phyloP scores from a whole-genome alignment of 2,888 invertebrate species.

The Latheticus oryzae region DNA sequence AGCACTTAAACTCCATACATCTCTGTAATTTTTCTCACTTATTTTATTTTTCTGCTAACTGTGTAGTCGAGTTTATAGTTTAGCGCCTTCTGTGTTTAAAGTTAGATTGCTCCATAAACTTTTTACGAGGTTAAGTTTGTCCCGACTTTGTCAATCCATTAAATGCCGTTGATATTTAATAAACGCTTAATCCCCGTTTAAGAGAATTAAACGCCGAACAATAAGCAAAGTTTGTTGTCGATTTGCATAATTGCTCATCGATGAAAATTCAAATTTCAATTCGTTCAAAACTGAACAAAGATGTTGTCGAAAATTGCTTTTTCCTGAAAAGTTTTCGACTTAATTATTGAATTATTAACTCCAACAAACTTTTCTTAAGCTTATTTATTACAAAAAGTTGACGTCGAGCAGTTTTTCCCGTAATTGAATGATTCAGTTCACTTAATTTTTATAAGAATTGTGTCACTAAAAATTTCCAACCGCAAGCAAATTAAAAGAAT shows the following conservation, averaged over 20 bases:
- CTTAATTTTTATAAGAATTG: neutral
- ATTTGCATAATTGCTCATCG: constrained; percentile 33
- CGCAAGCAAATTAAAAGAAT: constrained; percentile 9
- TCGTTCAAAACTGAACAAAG: constrained; percentile 1
- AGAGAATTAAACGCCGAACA: constrained; percentile 24
- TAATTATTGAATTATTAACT: constrained; percentile 24
- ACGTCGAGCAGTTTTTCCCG: too few relatives aligned
- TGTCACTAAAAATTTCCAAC: too few relatives aligned
- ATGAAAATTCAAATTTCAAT: constrained; percentile 30
- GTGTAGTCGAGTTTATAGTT: constrained; percentile 12
- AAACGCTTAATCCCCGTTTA: constrained; percentile 28
- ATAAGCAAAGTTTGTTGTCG: constrained; percentile 22
- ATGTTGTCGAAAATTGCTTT: constrained; percentile 6
- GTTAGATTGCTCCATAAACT: constrained; percentile 19
- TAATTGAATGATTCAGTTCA: too few relatives aligned
- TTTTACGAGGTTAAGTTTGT: constrained; percentile 28
- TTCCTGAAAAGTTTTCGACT: constrained; percentile 11
- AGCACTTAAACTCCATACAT: too few relatives aligned
- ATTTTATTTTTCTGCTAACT: too few relatives aligned
- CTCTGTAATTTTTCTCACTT: too few relatives aligned
- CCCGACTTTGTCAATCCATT: constrained; percentile 18
- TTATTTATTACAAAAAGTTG: too few relatives aligned
- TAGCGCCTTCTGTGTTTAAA: constrained; percentile 21
- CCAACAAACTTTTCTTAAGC: too few relatives aligned
- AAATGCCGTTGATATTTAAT: constrained; percentile 26